Base-by-base conservation (phyloP, 2,888 invertebrate species). In the Sycophila texana region DNA sequence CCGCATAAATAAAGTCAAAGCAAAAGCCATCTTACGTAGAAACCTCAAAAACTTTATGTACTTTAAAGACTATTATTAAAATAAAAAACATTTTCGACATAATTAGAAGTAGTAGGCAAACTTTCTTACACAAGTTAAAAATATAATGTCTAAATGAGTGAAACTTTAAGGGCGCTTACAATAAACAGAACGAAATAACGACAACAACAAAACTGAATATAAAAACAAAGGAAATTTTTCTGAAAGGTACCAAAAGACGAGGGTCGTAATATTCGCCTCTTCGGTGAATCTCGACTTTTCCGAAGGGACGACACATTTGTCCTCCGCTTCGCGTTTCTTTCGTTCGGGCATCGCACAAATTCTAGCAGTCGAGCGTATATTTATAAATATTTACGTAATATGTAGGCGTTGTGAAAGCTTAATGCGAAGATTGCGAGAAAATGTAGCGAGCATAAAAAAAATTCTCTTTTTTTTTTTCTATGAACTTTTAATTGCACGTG, bases 81-180 rank as follows among this genome's bases (percentile, higher is more conserved):
- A 55, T 39, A 26, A 70, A 55, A 22, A 16, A 49, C 14, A 61
- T 61, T 26, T 61, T 30, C 3, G 39, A 39, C 14, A 39, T 61
- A n/a, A n/a, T 39, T 30, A 39, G n/a, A 53, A n/a, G n/a, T n/a
- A n/a, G 53, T 63, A 47, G 30, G 47, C 39, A 49, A n/a, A 58
- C 2, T 30, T 66, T 58, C 58, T 58, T 67, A 67, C 26, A 51
- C 14, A 14, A 49, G 47, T 47, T n/a, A 22, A 20, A 49, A 39
- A 7, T 10, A 18, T 30, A 47, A n/a, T n/a, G n/a, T 30, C 39
- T n/a, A 53, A 78, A 68, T 55, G 73, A 74, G 30, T 49, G 4
- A 74, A 74, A 74, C 74, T 74, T 79, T 79, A 79, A 79, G 74
- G 58, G 79, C 65, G 79, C 63, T 79, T 74, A 65, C 18, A 51